Evolutionary conservation across 1,140 invertebrate genomes (phyloP).

Genomic region (Diachasma alloeum): DNA sequence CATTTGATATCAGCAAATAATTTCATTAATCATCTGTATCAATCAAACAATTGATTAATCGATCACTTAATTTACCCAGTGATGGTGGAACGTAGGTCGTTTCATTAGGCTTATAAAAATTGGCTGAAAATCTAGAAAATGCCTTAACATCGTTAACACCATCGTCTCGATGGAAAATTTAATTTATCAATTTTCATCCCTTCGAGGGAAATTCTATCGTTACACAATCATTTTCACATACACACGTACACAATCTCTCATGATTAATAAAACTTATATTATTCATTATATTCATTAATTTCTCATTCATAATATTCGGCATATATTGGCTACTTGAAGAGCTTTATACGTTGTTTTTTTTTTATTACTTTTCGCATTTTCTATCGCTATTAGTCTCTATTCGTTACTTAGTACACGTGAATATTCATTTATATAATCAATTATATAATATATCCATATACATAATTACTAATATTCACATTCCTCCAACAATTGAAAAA

Average conservation of each 20-base stretch:
- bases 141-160: background rate
- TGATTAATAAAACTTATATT: background rate
- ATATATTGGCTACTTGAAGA: background rate
- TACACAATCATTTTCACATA: background rate
- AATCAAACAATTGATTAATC: background rate
- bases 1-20: background rate
- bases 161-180: background rate
- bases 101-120: background rate
- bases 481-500: slow-evolving; percentile 63
- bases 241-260: background rate
- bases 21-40: background rate
- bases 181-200: background rate
- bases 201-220: background rate
- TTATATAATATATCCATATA: slow-evolving; percentile 44
- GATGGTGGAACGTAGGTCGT: background rate
- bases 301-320: background rate
- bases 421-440: slow-evolving; percentile 40
- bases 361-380: background rate
- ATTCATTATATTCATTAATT: background rate
- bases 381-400: too few relatives aligned
- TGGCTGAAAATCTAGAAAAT: background rate
- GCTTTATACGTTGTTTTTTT: background rate
- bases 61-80: background rate
- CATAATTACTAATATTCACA: slow-evolving; percentile 58
- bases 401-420: slow-evolving; percentile 23